Percentiles rank a stretch among this genome's conserved stretches.
phyloP scores from a whole-genome alignment of 2,797 vertebrate species.

The Sebastes kiyomatsui region DNA sequence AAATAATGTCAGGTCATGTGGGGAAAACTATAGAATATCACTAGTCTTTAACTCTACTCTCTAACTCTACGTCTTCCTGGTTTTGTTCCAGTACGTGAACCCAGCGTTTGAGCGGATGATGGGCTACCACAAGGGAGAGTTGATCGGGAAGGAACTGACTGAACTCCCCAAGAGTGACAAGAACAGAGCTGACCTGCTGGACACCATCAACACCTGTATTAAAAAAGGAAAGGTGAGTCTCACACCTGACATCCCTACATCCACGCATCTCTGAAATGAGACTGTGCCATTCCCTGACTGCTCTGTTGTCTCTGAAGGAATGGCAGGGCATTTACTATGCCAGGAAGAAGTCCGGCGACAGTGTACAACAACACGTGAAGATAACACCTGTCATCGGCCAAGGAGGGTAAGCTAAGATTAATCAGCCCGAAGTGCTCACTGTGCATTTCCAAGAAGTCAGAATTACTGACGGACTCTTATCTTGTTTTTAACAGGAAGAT shows the following conservation, averaged over 20 bases:
- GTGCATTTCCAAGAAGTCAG: background rate
- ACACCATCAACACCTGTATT: slow-evolving; percentile 93
- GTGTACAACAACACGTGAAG: slow-evolving; percentile 92
- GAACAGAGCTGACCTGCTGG: slow-evolving; percentile 90
- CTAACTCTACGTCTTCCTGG: background rate
- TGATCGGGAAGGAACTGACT: slow-evolving; percentile 92
- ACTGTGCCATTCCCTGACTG: background rate
- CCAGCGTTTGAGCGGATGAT: slow-evolving; percentile 95
- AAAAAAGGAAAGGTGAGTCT: slow-evolving; percentile 92
- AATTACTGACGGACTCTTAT: background rate
- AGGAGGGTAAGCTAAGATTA: slow-evolving; percentile 88
- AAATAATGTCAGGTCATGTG: background rate
- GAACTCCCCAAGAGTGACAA: slow-evolving; percentile 93
- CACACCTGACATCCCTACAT: background rate
- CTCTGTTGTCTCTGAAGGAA: slow-evolving; percentile 80
- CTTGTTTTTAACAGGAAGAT: slow-evolving; percentile 87
- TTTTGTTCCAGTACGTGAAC: slow-evolving; percentile 90
- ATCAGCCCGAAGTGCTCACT: background rate
- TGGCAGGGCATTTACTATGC: slow-evolving; percentile 96
- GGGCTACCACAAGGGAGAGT: slow-evolving; percentile 92
- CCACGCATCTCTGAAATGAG: background rate
- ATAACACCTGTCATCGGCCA: slow-evolving; percentile 93
- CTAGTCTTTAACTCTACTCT: background rate
- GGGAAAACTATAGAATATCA: background rate
- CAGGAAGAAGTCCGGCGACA: slow-evolving; percentile 93